Evolutionary conservation across 2,888 invertebrate species (phyloP).

Genomic region (Caenorhabditis sp.): DNA sequence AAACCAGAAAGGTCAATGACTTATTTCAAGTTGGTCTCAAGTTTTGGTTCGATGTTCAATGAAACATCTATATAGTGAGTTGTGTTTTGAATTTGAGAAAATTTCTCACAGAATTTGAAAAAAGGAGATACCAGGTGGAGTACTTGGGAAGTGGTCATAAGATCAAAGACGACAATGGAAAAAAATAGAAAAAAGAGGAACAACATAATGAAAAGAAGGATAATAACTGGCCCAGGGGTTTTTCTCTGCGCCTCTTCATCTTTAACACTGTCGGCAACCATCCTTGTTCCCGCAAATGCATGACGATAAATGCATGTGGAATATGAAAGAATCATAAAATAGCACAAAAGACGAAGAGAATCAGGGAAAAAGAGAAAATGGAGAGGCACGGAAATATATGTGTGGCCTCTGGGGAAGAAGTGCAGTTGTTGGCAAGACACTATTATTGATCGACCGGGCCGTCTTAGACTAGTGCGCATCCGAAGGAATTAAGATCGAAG

Average conservation of each 20-base stretch:
- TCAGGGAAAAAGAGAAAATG: constrained; percentile 1
- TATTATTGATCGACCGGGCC: constrained; percentile 26
- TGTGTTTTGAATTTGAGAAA: constrained; percentile 1
- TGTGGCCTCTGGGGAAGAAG: constrained; percentile 23
- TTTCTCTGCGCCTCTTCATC: constrained; percentile 6
- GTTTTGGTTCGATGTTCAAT: constrained; percentile 15
- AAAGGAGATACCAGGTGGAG: background rate
- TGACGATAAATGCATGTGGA: constrained; percentile 42
- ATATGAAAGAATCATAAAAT: background rate
- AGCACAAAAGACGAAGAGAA: constrained; percentile 1
- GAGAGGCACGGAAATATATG: constrained; percentile 25
- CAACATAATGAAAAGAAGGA: constrained; percentile 39
- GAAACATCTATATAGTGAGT: background rate
- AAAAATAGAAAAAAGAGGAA: constrained; percentile 22
- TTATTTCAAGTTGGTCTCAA: constrained; percentile 22
- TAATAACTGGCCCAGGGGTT: constrained; percentile 28
- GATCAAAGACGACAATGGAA: constrained; percentile 35
- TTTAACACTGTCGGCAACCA: background rate
- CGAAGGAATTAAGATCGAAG: background rate
- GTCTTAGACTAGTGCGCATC: constrained; percentile 43
- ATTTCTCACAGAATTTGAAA: no score
- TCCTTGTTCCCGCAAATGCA: constrained; percentile 41
- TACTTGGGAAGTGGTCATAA: constrained; percentile 38
- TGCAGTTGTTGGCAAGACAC: constrained; percentile 44
- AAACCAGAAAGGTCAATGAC: constrained; percentile 24